Conservation (phyloP, 2,888 invertebrate genomes). For the Dynastes maya region DNA sequence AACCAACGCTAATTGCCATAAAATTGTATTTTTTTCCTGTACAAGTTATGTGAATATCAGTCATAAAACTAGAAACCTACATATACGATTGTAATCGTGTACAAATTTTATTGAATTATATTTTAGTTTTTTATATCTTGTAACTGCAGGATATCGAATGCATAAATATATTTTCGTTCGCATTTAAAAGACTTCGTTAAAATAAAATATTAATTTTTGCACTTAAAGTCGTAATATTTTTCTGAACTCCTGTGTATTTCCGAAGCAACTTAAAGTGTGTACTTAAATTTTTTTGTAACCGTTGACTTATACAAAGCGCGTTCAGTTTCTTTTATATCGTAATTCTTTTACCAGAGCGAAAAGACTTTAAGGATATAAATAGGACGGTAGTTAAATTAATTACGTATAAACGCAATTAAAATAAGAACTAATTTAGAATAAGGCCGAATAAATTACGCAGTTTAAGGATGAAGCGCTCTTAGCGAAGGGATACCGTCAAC, state of each 20-base stretch:
- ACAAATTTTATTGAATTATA: no score
- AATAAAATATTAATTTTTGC: not conserved
- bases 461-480: conserved; percentile 16
- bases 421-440: conserved; percentile 43
- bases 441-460: conserved; percentile 39
- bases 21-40: no score
- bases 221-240: not conserved
- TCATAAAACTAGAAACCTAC: no score
- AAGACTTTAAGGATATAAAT: conserved; percentile 21
- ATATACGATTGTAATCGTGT: no score
- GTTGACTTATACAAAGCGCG: not conserved
- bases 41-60: no score
- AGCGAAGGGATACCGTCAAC: no score
- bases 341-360: not conserved
- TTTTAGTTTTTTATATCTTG: no score
- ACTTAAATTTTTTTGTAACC: not conserved
- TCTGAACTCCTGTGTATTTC: not conserved
- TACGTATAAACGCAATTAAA: conserved; percentile 46
- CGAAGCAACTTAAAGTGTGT: not conserved
- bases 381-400: conserved; percentile 38
- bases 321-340: not conserved
- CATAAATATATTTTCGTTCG: no score
- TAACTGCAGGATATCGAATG: no score
- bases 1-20: no score
- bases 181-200: not conserved